A percentile compares a stretch with the other conserved stretches of the same genome.
These are phyloP conservation scores for Mesopsocus fuscifrons DNA, from an alignment of 2,888 invertebrate species.

Conservation along the genomic window DNA sequence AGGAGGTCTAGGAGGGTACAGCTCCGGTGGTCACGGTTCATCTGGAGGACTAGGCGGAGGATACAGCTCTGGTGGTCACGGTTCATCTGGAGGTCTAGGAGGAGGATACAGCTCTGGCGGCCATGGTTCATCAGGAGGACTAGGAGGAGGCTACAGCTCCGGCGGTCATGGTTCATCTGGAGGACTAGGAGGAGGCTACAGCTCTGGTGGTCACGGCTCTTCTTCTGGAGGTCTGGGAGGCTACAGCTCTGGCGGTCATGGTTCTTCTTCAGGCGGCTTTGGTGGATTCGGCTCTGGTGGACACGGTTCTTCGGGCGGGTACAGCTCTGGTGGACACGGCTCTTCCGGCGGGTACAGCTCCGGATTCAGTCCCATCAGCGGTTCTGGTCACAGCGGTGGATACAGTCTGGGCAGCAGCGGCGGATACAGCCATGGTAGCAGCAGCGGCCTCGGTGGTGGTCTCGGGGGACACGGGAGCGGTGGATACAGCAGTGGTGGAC, in stretches of 20 bases:
- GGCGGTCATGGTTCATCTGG: background rate
- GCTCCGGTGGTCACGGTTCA: slow-evolving; percentile 12
- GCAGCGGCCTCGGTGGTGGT: background rate
- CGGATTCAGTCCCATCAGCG: background rate
- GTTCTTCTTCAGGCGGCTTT: background rate
- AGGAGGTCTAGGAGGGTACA: background rate
- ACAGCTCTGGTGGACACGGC: background rate
- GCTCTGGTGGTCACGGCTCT: background rate
- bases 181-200: background rate
- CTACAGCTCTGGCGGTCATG: slow-evolving; percentile 2
- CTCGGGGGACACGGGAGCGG: background rate
- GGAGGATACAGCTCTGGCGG: slow-evolving; percentile 10
- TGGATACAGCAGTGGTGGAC: background rate
- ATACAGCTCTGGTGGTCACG: slow-evolving; percentile 15
- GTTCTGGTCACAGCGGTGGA: background rate
- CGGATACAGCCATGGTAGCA: background rate
- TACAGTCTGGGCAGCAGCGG: background rate
- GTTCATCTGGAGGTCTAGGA: slow-evolving; percentile 12
- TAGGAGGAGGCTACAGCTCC: slow-evolving; percentile 1
- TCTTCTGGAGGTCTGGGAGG: background rate
- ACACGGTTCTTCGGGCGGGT: background rate
- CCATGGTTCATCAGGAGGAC: slow-evolving; percentile 3
- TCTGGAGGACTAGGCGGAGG: slow-evolving; percentile 14
- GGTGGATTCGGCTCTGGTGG: background rate
- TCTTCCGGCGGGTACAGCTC: background rate